Percentiles rank a stretch among this genome's conserved stretches.
phyloP scores from a whole-genome alignment of 2,113 vertebrate species.

The Phasianus colchicus region DNA sequence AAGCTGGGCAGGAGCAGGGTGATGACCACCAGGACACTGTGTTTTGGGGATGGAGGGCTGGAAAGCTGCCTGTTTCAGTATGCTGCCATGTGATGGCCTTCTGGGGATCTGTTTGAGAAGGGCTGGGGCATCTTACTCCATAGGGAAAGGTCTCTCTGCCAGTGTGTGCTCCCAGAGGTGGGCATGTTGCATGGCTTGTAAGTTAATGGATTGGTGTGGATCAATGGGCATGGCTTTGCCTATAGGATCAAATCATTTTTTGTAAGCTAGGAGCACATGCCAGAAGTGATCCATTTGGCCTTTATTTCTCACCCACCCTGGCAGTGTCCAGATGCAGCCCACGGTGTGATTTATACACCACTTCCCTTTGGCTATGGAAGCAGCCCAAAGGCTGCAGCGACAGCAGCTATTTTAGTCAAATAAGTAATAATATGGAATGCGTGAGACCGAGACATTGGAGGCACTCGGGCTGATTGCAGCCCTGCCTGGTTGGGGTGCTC shows the following conservation, averaged over 20 bases:
- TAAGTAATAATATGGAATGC: constrained; percentile 28
- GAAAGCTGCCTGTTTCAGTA: background rate
- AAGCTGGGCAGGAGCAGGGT: accelerated
- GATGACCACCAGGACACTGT: background rate
- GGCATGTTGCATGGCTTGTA: accelerated
- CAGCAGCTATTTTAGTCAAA: constrained; percentile 48
- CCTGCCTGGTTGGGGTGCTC: background rate
- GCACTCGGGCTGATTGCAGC: background rate
- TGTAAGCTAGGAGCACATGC: background rate
- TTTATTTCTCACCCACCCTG: background rate
- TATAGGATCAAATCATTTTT: background rate
- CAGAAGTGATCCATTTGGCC: background rate
- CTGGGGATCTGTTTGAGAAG: background rate
- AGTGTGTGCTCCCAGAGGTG: background rate
- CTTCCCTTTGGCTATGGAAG: background rate
- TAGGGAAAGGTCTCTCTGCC: too few species aligned
- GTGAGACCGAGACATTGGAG: background rate
- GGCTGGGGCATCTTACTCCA: background rate
- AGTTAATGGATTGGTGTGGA: background rate
- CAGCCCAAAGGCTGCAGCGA: background rate
- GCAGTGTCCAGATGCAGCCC: background rate
- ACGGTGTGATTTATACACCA: background rate
- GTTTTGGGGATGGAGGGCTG: background rate
- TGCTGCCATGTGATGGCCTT: background rate
- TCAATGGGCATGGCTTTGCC: background rate